These are phyloP conservation scores for Caenorhabditis virilis DNA, from an alignment of 2,888 invertebrate genomes.

Conservation along the genomic window DNA sequence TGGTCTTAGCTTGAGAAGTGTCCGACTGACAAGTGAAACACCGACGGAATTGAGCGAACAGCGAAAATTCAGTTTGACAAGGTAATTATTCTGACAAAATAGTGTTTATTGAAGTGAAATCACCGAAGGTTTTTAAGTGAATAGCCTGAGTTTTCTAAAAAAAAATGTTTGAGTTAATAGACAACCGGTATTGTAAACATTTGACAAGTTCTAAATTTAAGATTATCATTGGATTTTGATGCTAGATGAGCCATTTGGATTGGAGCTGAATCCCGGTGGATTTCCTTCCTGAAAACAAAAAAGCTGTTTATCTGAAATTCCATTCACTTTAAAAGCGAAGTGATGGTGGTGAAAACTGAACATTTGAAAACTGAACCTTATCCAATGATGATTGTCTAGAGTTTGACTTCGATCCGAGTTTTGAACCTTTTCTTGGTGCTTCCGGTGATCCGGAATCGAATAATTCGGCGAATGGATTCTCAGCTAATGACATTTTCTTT, in stretches of 20 bases:
- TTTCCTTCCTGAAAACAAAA: constrained; percentile 35
- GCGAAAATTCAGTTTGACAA: constrained; percentile 5
- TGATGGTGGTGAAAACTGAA: not conserved
- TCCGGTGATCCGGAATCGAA: constrained; percentile 39
- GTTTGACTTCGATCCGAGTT: constrained; percentile 12
- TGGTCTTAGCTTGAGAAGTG: constrained; percentile 19
- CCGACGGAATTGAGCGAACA: constrained; percentile 18
- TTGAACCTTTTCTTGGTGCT: constrained; percentile 20
- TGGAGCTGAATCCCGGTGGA: constrained; percentile 38
- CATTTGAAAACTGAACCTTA: constrained; percentile 18
- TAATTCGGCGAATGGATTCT: constrained; percentile 57
- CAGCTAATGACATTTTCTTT: constrained; percentile 45
- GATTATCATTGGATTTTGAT: constrained; percentile 19
- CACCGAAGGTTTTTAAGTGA: no score
- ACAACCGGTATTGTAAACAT: constrained; percentile 24
- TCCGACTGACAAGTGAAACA: constrained; percentile 26
- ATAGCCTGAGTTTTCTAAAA: constrained; percentile 22
- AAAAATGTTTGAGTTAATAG: not conserved
- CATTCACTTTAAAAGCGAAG: not conserved
- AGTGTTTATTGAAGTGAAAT: constrained; percentile 7
- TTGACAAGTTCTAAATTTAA: no score
- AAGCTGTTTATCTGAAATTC: not conserved
- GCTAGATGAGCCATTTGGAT: constrained; percentile 26
- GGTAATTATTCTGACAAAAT: constrained; percentile 3
- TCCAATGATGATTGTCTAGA: constrained; percentile 32